Evolutionary conservation across 2,888 invertebrate species (phyloP), one percentile per base, ranked within the genome.

Genomic region (Tipula lateralis): DNA sequence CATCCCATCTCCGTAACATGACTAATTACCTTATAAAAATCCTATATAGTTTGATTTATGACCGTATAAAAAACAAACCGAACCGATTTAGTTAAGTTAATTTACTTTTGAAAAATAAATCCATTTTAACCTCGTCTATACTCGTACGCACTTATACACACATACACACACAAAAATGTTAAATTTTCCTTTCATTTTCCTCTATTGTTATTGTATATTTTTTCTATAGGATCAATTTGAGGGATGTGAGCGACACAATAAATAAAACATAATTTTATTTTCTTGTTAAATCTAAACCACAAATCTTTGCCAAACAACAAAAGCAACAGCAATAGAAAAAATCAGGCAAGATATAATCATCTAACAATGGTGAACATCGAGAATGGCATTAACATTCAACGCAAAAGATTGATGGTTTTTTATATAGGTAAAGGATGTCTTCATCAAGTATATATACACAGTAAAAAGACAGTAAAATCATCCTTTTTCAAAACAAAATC

Each of bases 151-250:
- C 44, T 44, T 66, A 44, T 66, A 19, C 1, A 9, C 66, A 66
- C 66, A 3, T 7, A 32, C 6, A 32, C 32, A 32, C 32, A 39
- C 2, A 39, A 39, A 39, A 39, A 44, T n/a, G 44, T 44, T 44
- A 66, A 66, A 66, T 66, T 66, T 66, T 66, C 66, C 66, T 66
- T 66, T 66, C 66, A 66, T 24, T 66, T 66, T 66, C 24, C 66
- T 66, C 66, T 66, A 66, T 66, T 66, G 66, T 66, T 66, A 12
- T 66, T 9, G 24, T 16, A 7, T 12, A 7, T n/a, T 6, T 16
- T 3, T n/a, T 16, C 5, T 16, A 50, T 4, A 50, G 16, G 16
- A 66, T 4, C 9, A 24, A 24, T 44, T 44, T 24, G 24, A 66
- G 66, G 66, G 19, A 24, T 16, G 44, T 36, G 36, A 4, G 32